Conservation (phyloP, 2,113 vertebrate genomes). For the Hippocampus barbouri region DNA sequence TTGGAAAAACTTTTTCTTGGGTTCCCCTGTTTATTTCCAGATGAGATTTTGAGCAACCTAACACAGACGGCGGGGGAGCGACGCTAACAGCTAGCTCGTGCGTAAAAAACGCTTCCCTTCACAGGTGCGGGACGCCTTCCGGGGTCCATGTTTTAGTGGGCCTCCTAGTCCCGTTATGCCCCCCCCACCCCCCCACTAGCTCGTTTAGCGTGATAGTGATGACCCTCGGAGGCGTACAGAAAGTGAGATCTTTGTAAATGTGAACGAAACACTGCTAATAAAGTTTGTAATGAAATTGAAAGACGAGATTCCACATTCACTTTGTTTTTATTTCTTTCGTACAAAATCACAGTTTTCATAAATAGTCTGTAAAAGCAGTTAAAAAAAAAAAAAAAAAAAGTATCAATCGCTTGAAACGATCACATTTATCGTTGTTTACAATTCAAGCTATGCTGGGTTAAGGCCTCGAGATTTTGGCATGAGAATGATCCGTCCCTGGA, state of each 20-base stretch:
- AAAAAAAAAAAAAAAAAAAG: constrained; percentile 77
- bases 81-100: constrained; percentile 12
- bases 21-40: background rate
- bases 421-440: constrained; percentile 65
- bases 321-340: constrained; percentile 68
- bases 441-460: constrained; percentile 78
- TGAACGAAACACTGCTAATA: constrained; percentile 59
- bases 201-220: background rate
- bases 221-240: background rate
- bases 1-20: background rate
- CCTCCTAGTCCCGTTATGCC: constrained; percentile 48
- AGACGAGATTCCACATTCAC: background rate
- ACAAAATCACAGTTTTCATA: constrained; percentile 82
- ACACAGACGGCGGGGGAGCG: background rate
- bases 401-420: constrained; percentile 71
- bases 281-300: constrained; percentile 28
- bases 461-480: constrained; percentile 82
- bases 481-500: constrained; percentile 72
- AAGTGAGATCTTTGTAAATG: constrained; percentile 22
- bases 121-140: constrained; percentile 22
- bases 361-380: constrained; percentile 75
- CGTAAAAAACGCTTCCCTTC: constrained; percentile 10
- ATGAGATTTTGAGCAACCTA: background rate
- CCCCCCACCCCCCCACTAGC: background rate
- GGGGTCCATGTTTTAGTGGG: constrained; percentile 56